These are phyloP conservation scores for Macropodus opercularis DNA, from an alignment of 2,797 vertebrate species.

Conservation along the genomic window DNA sequence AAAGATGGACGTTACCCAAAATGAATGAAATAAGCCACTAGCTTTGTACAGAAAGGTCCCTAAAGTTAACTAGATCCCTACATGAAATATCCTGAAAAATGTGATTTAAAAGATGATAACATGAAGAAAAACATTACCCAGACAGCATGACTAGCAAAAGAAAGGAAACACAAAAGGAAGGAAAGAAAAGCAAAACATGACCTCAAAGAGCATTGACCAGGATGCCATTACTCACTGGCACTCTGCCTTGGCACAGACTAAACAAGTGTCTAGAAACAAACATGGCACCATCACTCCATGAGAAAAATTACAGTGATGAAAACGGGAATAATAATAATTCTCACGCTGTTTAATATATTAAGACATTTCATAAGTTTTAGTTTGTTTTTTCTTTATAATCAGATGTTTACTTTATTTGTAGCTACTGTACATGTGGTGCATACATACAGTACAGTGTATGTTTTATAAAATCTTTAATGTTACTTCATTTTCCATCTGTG, in stretches of 20 bases:
- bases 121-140: neutral
- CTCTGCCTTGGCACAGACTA: conserved; percentile 35
- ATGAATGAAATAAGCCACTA: neutral
- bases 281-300: neutral
- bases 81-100: conserved; percentile 1
- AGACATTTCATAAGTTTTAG: neutral
- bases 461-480: no score
- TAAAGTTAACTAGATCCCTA: neutral
- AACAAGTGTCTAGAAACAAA: conserved; percentile 38
- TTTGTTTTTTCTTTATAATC: neutral
- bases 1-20: conserved; percentile 2
- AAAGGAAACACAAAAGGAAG: conserved; percentile 24
- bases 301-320: conserved; percentile 10
- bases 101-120: neutral
- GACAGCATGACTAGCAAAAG: conserved; percentile 4
- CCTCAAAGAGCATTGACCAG: conserved; percentile 5
- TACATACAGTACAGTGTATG: no score
- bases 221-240: conserved; percentile 42
- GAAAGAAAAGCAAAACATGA: conserved; percentile 35
- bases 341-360: neutral
- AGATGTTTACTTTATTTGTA: neutral
- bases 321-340: neutral
- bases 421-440: neutral
- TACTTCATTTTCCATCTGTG: no score
- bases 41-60: conserved; percentile 4